Percentiles rank a stretch among this genome's conserved stretches.
Conservation (phyloP, 2,888 invertebrate species). For the Podotricha telesiphe region DNA sequence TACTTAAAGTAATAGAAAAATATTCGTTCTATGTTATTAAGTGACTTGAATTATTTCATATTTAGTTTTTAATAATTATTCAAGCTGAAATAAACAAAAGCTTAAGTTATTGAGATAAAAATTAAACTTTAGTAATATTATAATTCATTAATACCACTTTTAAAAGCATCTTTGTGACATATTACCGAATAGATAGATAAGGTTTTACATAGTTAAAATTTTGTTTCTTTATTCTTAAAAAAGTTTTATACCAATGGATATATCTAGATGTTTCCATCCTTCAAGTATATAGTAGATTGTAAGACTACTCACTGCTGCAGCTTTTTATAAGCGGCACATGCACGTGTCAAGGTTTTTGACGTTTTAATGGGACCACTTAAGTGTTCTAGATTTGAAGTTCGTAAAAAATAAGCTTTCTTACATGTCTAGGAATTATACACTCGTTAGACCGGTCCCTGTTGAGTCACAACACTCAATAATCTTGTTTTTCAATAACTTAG, state of each 20-base stretch:
- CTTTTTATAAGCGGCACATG: constrained; percentile 21
- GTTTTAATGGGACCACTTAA: constrained; percentile 40
- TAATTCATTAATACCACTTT: too few relatives aligned
- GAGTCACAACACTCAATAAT: constrained; percentile 41
- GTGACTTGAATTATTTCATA: too few relatives aligned
- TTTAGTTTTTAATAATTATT: too few relatives aligned
- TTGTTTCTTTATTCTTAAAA: neutral
- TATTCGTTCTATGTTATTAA: too few relatives aligned
- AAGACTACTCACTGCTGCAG: neutral
- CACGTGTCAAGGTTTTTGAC: constrained; percentile 35
- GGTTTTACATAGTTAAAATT: too few relatives aligned
- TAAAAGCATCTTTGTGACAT: too few relatives aligned
- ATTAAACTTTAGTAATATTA: too few relatives aligned
- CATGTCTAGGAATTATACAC: constrained; percentile 41
- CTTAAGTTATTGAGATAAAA: too few relatives aligned
- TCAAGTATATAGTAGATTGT: neutral
- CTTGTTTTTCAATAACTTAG: constrained; percentile 28
- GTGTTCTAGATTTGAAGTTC: constrained; percentile 41
- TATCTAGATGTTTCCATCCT: neutral
- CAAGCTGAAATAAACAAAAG: too few relatives aligned
- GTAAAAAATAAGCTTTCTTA: constrained; percentile 45
- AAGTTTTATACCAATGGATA: neutral
- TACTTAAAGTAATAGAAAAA: too few relatives aligned
- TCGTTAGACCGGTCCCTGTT: constrained; percentile 43
- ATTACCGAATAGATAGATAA: too few relatives aligned